A percentile compares a stretch with the other conserved stretches of the same genome.
phyloP scores from a whole-genome alignment of 37 sponge, comb jelly and placozoan species.

The Chondrosia reniformis region DNA sequence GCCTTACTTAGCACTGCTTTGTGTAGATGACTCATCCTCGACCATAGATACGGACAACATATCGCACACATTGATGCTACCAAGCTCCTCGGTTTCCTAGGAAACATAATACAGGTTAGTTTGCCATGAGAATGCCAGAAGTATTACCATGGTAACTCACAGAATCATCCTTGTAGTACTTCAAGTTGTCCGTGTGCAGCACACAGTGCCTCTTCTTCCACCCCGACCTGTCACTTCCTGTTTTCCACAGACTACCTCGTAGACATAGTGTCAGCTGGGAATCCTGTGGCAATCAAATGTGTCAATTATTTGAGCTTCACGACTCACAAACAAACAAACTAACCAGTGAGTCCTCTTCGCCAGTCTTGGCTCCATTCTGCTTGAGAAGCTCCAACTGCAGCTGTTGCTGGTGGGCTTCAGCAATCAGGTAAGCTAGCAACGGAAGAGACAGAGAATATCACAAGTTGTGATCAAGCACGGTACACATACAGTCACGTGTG shows the following conservation, averaged over 20 bases:
- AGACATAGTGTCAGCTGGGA: neutral
- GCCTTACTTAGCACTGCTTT: slow-evolving; percentile 4
- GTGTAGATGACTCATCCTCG: slow-evolving; percentile 49
- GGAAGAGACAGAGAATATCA: neutral
- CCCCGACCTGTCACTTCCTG: slow-evolving; percentile 61
- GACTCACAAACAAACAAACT: too few relatives aligned
- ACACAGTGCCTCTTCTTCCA: slow-evolving; percentile 71
- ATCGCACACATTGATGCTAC: slow-evolving; percentile 47
- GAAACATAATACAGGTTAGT: too few relatives aligned
- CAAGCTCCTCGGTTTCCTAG: slow-evolving; percentile 50
- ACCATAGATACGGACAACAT: slow-evolving; percentile 52
- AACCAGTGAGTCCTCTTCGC: neutral
- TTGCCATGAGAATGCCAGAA: too few relatives aligned
- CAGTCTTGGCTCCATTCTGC: slow-evolving; percentile 64
- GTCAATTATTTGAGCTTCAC: neutral
- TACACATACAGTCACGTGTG: neutral
- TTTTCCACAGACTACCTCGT: slow-evolving; percentile 66
- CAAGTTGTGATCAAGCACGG: neutral
- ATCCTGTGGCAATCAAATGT: neutral
- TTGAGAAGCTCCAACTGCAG: slow-evolving; percentile 61
- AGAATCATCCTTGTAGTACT: slow-evolving; percentile 71
- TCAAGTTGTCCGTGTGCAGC: slow-evolving; percentile 42
- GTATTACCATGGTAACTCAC: slow-evolving; percentile 22
- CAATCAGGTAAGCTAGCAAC: neutral
- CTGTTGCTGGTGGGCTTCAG: neutral